Conservation (phyloP, 2,888 invertebrate genomes). For the Athalia cordata region DNA sequence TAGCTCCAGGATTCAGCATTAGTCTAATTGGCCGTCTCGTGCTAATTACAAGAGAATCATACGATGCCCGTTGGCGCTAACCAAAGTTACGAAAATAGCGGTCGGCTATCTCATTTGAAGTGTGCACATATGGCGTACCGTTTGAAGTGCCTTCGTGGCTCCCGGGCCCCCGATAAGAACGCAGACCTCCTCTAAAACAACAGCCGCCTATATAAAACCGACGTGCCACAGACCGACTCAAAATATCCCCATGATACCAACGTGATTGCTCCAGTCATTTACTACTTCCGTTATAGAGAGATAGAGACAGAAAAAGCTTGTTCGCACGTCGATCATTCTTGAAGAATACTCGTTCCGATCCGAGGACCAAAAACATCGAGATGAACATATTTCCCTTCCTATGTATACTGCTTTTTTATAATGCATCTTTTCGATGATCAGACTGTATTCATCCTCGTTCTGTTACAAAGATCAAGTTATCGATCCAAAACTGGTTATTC, state of each 20-base stretch:
- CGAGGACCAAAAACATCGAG: no score
- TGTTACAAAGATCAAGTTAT: no score
- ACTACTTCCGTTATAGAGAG: background rate
- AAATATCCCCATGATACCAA: background rate
- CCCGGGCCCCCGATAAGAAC: constrained; percentile 34
- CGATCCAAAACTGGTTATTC: no score
- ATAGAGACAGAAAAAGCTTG: no score
- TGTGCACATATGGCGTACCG: constrained; percentile 19
- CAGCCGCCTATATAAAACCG: constrained; percentile 30
- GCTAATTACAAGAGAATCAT: constrained; percentile 20
- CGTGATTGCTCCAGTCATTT: constrained; percentile 3
- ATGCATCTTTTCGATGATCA: no score
- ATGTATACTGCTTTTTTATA: no score
- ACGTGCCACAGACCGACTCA: constrained; percentile 9
- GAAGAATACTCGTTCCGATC: no score
- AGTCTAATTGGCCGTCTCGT: constrained; percentile 28
- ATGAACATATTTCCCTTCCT: no score
- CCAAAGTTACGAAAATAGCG: constrained; percentile 39
- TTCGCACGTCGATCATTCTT: no score
- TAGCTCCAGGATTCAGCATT: constrained; percentile 7
- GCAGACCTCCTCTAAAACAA: constrained; percentile 35
- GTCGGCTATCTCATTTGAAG: constrained; percentile 39
- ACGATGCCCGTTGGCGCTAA: constrained; percentile 35
- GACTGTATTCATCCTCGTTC: no score
- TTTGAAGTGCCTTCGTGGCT: constrained; percentile 43